Conservation (phyloP, 2,797 vertebrate species). For the Sternotherus odoratus region DNA sequence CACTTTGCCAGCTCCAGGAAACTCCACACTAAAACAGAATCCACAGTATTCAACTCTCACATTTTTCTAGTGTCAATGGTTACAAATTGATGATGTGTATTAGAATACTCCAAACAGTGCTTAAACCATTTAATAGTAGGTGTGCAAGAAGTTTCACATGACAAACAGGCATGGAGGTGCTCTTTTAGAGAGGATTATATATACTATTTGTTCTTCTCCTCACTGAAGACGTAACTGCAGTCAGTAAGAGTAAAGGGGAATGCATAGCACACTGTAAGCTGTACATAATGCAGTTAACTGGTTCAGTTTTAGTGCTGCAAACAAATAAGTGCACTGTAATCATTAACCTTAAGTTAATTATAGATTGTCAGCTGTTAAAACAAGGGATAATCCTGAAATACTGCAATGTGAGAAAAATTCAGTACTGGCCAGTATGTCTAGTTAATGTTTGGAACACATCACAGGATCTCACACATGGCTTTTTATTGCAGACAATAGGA, state of each 20-base stretch:
- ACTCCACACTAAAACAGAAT: neutral
- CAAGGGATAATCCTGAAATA: neutral
- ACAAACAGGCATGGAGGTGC: neutral
- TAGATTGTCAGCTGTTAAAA: neutral
- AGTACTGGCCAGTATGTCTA: neutral
- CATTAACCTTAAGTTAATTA: neutral
- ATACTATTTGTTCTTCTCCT: neutral
- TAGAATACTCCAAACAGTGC: neutral
- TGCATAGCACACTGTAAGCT: neutral
- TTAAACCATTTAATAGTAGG: neutral
- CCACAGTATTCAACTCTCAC: neutral
- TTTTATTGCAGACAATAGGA: neutral
- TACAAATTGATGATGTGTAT: neutral
- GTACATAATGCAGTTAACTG: neutral
- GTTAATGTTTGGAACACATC: neutral
- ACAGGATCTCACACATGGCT: neutral
- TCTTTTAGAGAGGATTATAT: neutral
- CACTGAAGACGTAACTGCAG: neutral
- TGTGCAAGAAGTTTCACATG: neutral
- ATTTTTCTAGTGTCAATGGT: neutral
- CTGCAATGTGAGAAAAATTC: neutral
- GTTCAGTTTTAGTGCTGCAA: neutral
- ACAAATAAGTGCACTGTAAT: neutral
- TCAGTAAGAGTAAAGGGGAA: neutral
- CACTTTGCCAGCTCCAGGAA: neutral